Base-by-base conservation (phyloP, 1,140 invertebrate species). In the Tetramorium parvispinum region DNA sequence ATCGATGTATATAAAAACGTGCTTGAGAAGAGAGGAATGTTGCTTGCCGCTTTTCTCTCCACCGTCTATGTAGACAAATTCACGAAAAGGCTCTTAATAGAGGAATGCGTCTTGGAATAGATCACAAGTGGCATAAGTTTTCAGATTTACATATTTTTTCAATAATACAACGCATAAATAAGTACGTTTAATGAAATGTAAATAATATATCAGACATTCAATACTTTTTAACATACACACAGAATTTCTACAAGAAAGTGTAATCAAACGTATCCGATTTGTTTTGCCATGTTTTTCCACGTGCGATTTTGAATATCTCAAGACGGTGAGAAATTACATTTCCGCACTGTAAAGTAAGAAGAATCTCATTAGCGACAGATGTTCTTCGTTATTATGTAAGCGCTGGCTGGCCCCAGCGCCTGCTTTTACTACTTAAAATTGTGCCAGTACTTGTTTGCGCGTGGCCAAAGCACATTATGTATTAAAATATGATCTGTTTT, bases 381-480 rank as follows among this genome's bases (percentile, higher is more conserved):
- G 24, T 21, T 71, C 21, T 32, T 70, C 37, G 21, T 59, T 46
- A 59, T 82, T 83, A 59, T 21, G 40, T 73, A 83, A 83, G n/a
- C 24, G 7, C 6, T 27, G 79, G 53, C 68, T 75, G 79, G 16
- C 79, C 27, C 68, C 40, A 57, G 27, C 79, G 24, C 5, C 40
- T 59, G n/a, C 55, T 75, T 83, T 75, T 75, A 83, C 79, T 83
- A 83, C 79, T 83, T 73, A 61, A 83, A 83, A 83, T 83, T 61
- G 27, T 27, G 24, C 24, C 46, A 21, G 40, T n/a, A 75, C 53
- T 37, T 32, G 53, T 71, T 82, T 57, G 24, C 27, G 4, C 24
- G 8, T 43, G 51, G 13, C 13, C 63, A 10, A n/a, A 65, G 8
- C 4, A n/a, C 21, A 73, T 73, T 59, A 37, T 32, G 68, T 37